phyloP scores from a whole-genome alignment of 2,888 invertebrate species.

The Patella depressa region DNA sequence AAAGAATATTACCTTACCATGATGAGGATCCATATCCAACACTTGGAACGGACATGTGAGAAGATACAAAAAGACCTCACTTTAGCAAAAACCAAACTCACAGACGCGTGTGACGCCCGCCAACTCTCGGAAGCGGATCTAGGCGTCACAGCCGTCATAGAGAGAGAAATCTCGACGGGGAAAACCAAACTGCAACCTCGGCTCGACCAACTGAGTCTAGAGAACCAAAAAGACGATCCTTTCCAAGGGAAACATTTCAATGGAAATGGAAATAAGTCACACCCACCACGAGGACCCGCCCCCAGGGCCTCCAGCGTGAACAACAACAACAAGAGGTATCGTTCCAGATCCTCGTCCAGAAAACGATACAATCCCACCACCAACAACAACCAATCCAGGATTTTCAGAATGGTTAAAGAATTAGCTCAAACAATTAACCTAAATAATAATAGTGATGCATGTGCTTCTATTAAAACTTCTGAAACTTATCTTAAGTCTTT shows the following conservation, averaged over 20 bases:
- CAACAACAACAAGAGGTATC: neutral
- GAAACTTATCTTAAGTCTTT: neutral
- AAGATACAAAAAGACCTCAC: too few species aligned
- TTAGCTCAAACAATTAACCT: neutral
- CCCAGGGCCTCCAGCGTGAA: neutral
- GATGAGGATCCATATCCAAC: too few species aligned
- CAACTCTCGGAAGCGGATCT: neutral
- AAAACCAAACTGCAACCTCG: neutral
- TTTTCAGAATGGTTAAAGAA: neutral
- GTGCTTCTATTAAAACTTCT: neutral
- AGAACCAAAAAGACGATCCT: neutral
- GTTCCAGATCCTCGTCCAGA: neutral
- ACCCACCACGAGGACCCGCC: neutral
- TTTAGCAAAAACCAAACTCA: too few species aligned
- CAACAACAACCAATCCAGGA: neutral
- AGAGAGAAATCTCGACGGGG: neutral
- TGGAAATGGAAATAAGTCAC: neutral
- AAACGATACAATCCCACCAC: neutral
- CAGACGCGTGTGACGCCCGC: neutral
- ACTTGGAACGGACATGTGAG: too few species aligned
- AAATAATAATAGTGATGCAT: neutral
- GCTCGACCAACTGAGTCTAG: neutral
- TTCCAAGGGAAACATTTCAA: neutral
- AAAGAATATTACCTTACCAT: too few species aligned
- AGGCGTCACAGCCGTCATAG: neutral